These are phyloP conservation scores for Eurystomus gularis DNA, from an alignment of 2,113 vertebrate genomes.

Conservation along the genomic window DNA sequence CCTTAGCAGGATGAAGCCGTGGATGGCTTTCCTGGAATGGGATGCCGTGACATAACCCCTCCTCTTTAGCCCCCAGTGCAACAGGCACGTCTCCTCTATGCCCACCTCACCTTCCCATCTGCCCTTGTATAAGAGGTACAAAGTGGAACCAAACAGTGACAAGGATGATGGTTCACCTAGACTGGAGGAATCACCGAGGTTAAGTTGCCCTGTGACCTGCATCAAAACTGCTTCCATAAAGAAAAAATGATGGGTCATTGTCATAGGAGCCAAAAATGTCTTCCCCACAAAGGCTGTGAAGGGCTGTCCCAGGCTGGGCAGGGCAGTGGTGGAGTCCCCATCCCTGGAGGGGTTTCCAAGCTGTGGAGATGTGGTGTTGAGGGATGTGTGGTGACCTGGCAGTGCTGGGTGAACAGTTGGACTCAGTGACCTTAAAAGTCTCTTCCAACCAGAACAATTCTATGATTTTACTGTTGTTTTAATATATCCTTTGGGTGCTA, in stretches of 20 bases:
- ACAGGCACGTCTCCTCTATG: neutral
- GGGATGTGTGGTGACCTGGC: neutral
- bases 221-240: neutral
- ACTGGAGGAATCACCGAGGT: neutral
- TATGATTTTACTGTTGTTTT: neutral
- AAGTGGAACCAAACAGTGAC: neutral
- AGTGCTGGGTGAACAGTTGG: neutral
- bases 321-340: neutral
- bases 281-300: neutral
- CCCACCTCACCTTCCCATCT: neutral
- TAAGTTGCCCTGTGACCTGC: neutral
- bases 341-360: neutral
- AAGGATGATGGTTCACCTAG: neutral
- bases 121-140: neutral
- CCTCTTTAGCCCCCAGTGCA: neutral
- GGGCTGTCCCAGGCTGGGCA: neutral
- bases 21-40: neutral
- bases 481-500: neutral
- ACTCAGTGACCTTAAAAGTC: neutral
- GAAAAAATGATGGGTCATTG: neutral
- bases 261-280: neutral
- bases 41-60: neutral
- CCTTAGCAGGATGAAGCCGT: neutral
- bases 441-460: neutral
- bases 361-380: fast-evolving